phyloP scores from a whole-genome alignment of 2,888 invertebrate species.

The Podabrus alpinus region DNA sequence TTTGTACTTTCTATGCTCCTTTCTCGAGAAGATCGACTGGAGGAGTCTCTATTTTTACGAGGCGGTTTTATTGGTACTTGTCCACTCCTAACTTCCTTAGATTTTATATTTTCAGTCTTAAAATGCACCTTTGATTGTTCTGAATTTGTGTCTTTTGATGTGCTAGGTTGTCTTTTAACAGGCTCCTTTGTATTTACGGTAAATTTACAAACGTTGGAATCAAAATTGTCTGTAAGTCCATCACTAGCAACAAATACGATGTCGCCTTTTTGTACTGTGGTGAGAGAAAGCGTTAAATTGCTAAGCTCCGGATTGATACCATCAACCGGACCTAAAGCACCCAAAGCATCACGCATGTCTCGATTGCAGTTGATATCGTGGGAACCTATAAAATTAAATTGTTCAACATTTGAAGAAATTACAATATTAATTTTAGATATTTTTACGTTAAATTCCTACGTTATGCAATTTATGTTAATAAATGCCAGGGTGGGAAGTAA shows the following conservation, averaged over 20 bases:
- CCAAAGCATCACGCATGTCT: conserved; percentile 87
- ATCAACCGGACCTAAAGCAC: conserved; percentile 86
- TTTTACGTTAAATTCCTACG: too few relatives aligned
- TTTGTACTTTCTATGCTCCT: conserved; percentile 1
- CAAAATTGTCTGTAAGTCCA: conserved; percentile 88
- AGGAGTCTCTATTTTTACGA: conserved; percentile 21
- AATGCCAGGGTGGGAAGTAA: too few relatives aligned
- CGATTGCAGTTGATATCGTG: conserved; percentile 82
- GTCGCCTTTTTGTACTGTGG: conserved; percentile 77
- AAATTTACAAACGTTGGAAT: conserved; percentile 89
- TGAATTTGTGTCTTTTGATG: neutral
- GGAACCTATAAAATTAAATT: conserved; percentile 61
- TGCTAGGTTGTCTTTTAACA: conserved; percentile 42
- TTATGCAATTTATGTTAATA: too few relatives aligned
- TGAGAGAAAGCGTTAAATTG: conserved; percentile 84
- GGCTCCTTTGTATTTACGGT: conserved; percentile 59
- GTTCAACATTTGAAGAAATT: too few relatives aligned
- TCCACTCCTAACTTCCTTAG: neutral
- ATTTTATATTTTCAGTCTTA: neutral
- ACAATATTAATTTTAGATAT: too few relatives aligned
- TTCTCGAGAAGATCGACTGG: conserved; percentile 13
- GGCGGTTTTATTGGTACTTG: conserved; percentile 31
- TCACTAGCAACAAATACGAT: conserved; percentile 88
- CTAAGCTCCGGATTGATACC: conserved; percentile 83
- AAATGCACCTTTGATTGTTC: neutral